phyloP scores from a whole-genome alignment of 2,888 invertebrate genomes.

The Quadroppia sp. region DNA sequence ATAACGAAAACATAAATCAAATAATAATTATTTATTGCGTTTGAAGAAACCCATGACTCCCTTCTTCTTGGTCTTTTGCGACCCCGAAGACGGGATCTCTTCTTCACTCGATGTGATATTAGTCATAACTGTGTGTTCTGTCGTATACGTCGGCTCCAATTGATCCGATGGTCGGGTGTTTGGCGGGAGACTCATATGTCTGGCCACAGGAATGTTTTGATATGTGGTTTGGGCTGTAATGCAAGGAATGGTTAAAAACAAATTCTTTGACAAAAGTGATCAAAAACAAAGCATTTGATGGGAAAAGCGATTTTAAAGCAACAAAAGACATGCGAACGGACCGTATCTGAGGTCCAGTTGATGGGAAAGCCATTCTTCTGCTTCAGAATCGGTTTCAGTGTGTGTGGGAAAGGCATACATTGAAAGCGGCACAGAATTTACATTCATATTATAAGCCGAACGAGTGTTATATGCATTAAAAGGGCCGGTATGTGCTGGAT shows the following conservation, averaged over 20 bases:
- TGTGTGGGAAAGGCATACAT: background rate
- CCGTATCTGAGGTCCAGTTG: background rate
- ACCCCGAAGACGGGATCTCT: constrained; percentile 41
- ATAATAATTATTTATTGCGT: constrained; percentile 48
- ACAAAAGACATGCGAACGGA: background rate
- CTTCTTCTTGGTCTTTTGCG: constrained; percentile 50
- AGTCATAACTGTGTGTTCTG: background rate
- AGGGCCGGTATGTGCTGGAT: background rate
- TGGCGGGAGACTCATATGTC: constrained; percentile 46
- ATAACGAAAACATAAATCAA: too few species aligned
- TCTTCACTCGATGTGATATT: constrained; percentile 41
- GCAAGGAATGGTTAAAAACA: too few species aligned
- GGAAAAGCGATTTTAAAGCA: too few species aligned
- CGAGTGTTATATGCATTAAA: background rate
- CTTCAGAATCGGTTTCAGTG: constrained; percentile 17
- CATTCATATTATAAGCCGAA: background rate
- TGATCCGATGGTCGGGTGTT: constrained; percentile 41
- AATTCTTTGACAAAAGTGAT: background rate
- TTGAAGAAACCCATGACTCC: constrained; percentile 52
- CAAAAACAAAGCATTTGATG: too few species aligned
- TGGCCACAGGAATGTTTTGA: constrained; percentile 39
- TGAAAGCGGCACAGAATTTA: background rate
- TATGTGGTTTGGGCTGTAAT: constrained; percentile 34
- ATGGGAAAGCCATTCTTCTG: constrained; percentile 24
- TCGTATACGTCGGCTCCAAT: background rate